Evolutionary conservation across 2,797 vertebrate genomes (phyloP).

Genomic region (Oceanodroma leucorhoa): DNA sequence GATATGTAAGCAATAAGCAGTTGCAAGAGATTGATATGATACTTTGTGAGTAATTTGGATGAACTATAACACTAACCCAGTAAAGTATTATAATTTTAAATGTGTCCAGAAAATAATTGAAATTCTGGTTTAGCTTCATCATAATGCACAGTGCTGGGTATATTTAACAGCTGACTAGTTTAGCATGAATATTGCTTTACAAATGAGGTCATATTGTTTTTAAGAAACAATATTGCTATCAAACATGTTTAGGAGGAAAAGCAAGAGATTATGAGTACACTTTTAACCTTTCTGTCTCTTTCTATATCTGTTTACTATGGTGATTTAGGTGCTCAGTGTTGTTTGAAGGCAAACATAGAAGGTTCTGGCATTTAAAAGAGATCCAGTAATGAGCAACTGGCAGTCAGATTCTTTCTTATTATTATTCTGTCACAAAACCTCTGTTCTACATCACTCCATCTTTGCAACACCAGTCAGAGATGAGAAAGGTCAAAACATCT

Average conservation of each 20-base stretch:
- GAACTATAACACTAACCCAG: conserved; percentile 80
- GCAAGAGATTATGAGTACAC: conserved; percentile 72
- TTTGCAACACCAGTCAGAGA: conserved; percentile 57
- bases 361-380: conserved; percentile 70
- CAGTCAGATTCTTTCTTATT: conserved; percentile 68
- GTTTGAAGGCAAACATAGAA: conserved; percentile 71
- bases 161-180: conserved; percentile 85
- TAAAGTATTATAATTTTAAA: conserved; percentile 86
- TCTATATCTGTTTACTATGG: conserved; percentile 67
- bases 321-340: conserved; percentile 70
- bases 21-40: conserved; percentile 80
- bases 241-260: conserved; percentile 73
- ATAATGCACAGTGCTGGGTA: conserved; percentile 75
- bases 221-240: conserved; percentile 81
- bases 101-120: conserved; percentile 87
- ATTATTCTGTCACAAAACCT: conserved; percentile 69
- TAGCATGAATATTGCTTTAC: conserved; percentile 83
- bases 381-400: conserved; percentile 65
- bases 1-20: conserved; percentile 74
- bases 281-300: conserved; percentile 80
- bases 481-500: conserved; percentile 59
- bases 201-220: conserved; percentile 86
- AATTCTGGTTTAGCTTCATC: conserved; percentile 83
- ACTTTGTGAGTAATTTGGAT: conserved; percentile 80
- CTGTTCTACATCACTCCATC: conserved; percentile 65